Evolutionary conservation across 1,140 invertebrate species (phyloP), one percentile per base, ranked within the genome.

Genomic region (Holotrichia oblita): DNA sequence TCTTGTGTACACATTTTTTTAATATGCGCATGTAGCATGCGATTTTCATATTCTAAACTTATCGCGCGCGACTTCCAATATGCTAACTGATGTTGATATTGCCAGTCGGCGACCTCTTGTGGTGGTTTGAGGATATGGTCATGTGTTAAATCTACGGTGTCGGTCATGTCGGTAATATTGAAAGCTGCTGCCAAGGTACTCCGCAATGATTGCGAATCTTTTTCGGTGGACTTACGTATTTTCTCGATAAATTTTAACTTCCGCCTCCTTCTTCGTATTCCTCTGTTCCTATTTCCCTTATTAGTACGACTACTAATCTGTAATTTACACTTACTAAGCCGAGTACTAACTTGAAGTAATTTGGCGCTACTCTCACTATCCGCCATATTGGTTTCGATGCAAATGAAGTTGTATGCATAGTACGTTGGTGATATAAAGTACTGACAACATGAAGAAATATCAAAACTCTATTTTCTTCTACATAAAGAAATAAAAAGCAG

Each of bases 1-100:
- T 83, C 79, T 44, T 81, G 77, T 0, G 81, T 76, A 81, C 83
- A 85, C 27, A 84, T 78, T 69, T 83, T 80, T 80, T 81, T 81
- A 22, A 86, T 75, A 77, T 85, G 85, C 78, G 82, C 40, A 64
- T 89, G 89, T 8, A 93, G 82, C 75, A 91, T 82, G 76, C 87
- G 83, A 83, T 93, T 93, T 86, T 93, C 92, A 78, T 90, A 88
- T 82, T 93, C 89, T 48, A 93, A 85, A 40, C 91, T 90, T 59
- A 89, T 83, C 12, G 92, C 92, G 78, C 89, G 88, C 0, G 92
- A 90, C 85, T 90, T 92, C 93, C 93, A 93, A 86, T 91, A 93
- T 2, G 89, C 89, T 12, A 92, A 73, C 84, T 91, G 87, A 81
- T 90, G 88, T 79, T 89, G 88, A 77, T 89, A 81, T 79, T 90